Evolutionary conservation across 2,113 vertebrate genomes (phyloP).

Genomic region (Capreolus pygargus): DNA sequence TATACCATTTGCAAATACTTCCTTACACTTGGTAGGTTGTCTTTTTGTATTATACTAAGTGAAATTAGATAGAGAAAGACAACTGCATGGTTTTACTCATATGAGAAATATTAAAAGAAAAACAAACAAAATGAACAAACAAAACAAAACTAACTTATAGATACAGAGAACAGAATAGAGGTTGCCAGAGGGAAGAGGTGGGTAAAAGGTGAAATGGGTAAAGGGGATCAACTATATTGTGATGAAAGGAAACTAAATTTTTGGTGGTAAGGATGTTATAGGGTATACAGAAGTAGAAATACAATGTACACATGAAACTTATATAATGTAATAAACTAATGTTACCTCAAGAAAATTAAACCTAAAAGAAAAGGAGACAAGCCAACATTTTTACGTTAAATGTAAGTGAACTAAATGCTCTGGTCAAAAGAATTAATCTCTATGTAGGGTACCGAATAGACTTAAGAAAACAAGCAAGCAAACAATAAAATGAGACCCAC

Average conservation of each 20-base stretch:
- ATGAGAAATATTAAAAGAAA: neutral
- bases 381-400: neutral
- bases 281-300: neutral
- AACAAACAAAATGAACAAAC: neutral
- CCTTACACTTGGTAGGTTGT: neutral
- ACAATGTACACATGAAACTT: neutral
- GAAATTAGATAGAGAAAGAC: neutral
- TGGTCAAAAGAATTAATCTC: neutral
- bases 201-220: neutral
- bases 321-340: neutral
- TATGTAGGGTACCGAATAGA: neutral
- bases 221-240: neutral
- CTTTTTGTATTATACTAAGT: neutral
- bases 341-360: neutral
- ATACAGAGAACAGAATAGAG: neutral
- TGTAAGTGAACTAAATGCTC: neutral
- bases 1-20: neutral
- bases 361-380: neutral
- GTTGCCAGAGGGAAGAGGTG: neutral
- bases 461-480: neutral
- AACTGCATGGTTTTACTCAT: neutral
- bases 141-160: neutral
- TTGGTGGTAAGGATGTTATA: neutral
- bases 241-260: neutral
- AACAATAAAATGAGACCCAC: neutral